Percentiles rank a stretch among this genome's conserved stretches.
Conservation (phyloP, 2,888 invertebrate species). For the Auanema sp. region DNA sequence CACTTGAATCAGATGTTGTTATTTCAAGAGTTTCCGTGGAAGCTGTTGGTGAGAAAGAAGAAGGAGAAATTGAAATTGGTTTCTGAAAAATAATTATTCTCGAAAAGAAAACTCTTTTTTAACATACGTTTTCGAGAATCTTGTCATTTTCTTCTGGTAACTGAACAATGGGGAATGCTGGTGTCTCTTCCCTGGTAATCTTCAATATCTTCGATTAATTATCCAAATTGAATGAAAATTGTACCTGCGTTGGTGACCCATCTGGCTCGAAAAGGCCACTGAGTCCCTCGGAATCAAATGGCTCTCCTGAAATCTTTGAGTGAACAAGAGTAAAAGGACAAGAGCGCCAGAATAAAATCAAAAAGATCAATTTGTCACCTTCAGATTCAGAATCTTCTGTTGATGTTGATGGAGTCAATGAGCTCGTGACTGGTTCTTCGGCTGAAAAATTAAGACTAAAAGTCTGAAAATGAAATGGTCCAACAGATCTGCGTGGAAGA, state of each 20-base stretch:
- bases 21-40: not conserved
- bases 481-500: too few relatives aligned
- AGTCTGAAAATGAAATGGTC: too few relatives aligned
- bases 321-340: too few relatives aligned
- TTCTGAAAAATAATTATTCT: not conserved
- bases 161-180: conserved; percentile 10
- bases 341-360: too few relatives aligned
- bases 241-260: conserved; percentile 14
- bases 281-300: conserved; percentile 13
- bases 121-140: conserved; percentile 12
- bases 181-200: conserved; percentile 2
- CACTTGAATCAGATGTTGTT: conserved; percentile 4
- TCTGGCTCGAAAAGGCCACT: conserved; percentile 18
- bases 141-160: conserved; percentile 17
- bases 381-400: too few relatives aligned
- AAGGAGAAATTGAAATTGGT: not conserved
- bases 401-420: too few relatives aligned
- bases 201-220: too few relatives aligned
- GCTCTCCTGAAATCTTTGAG: conserved; percentile 1
- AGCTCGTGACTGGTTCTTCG: too few relatives aligned
- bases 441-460: too few relatives aligned
- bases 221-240: too few relatives aligned
- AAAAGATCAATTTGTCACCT: too few relatives aligned
- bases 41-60: not conserved
- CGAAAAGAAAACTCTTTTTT: not conserved